Conservation (phyloP, 2,888 invertebrate species). For the Cantharis flavilabris region DNA sequence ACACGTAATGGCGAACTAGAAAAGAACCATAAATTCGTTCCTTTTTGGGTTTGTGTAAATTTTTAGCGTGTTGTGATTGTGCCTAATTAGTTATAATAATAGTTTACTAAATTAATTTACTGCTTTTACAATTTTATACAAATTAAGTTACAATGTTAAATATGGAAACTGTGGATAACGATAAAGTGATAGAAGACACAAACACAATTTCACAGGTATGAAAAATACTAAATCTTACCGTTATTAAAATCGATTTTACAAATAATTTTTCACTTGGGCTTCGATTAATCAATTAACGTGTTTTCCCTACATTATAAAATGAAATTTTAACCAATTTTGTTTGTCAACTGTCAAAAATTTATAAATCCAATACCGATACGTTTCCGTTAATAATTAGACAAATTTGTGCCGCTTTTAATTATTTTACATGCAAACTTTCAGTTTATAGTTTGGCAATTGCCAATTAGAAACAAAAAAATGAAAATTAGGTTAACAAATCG, state of each 20-base stretch:
- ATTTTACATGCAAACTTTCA: background rate
- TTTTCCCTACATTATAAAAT: background rate
- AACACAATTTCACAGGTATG: conserved; percentile 70
- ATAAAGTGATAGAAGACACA: conserved; percentile 84
- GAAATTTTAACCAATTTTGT: conserved; percentile 9
- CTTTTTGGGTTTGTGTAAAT: conserved; percentile 18
- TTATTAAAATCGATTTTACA: background rate
- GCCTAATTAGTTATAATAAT: conserved; percentile 16
- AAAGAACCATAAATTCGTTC: background rate
- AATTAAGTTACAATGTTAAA: conserved; percentile 67
- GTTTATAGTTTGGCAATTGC: background rate
- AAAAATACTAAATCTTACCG: background rate
- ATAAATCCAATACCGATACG: background rate
- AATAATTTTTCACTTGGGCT: background rate
- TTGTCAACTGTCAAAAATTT: conserved; percentile 21
- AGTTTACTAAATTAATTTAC: conserved; percentile 6
- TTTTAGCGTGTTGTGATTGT: conserved; percentile 27
- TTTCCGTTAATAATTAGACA: background rate
- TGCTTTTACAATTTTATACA: conserved; percentile 38
- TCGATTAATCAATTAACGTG: background rate
- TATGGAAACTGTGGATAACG: conserved; percentile 96
- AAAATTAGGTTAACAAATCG: background rate
- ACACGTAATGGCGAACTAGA: background rate
- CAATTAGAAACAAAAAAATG: background rate
- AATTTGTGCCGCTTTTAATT: background rate